Conservation (phyloP, 2,888 invertebrate species). For the Latrodectus elegans region DNA sequence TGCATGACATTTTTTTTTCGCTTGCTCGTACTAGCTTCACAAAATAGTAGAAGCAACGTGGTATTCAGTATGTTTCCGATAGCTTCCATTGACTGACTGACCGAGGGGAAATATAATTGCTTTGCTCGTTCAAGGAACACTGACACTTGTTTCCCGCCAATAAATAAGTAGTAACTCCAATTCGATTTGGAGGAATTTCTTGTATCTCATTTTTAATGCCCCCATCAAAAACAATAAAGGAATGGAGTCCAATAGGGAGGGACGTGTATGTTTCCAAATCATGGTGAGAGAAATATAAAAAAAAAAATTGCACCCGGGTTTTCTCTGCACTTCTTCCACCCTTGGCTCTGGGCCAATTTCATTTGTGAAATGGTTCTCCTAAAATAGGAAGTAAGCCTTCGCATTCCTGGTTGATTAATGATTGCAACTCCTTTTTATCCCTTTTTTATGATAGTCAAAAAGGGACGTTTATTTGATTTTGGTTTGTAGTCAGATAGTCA, state of each 20-base stretch:
- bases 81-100: no score
- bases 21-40: no score
- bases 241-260: no score
- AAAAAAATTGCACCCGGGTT: not conserved
- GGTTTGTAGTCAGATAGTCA: conserved; percentile 13
- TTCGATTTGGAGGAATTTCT: conserved; percentile 23
- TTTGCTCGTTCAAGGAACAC: no score
- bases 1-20: no score
- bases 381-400: conserved; percentile 51
- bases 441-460: conserved; percentile 40
- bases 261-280: conserved; percentile 12
- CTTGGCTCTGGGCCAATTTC: conserved; percentile 64
- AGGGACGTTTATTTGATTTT: conserved; percentile 57
- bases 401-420: conserved; percentile 59
- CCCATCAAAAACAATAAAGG: conserved; percentile 21
- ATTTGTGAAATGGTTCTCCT: conserved; percentile 63
- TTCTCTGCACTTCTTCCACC: conserved; percentile 41
- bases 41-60: no score
- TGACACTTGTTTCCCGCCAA: not conserved
- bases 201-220: conserved; percentile 43
- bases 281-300: conserved; percentile 41
- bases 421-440: conserved; percentile 17
- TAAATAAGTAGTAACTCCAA: conserved; percentile 9
- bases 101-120: no score
- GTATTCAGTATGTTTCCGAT: no score